Conservation (phyloP, 2,888 invertebrate genomes). For the Panorpa germanica region DNA sequence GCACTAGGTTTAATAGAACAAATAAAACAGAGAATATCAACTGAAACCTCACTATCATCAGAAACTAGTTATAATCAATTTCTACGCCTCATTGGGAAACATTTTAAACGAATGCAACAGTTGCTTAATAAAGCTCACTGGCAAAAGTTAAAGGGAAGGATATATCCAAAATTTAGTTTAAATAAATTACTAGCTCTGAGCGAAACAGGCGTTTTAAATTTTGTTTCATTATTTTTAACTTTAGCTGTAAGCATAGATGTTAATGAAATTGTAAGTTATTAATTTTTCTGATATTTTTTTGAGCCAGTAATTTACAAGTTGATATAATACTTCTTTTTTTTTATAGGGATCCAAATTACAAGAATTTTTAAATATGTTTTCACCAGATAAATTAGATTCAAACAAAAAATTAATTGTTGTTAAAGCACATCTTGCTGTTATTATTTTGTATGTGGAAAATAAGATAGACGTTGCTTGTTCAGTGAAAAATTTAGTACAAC, state of each 20-base stretch:
- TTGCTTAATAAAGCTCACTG: slow-evolving; percentile 15
- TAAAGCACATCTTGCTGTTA: slow-evolving; percentile 22
- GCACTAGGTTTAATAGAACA: slow-evolving; percentile 21
- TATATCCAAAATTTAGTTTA: slow-evolving; percentile 36
- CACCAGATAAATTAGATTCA: slow-evolving; percentile 20
- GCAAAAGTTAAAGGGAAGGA: slow-evolving; percentile 30
- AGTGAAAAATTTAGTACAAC: slow-evolving; percentile 19
- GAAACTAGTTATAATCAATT: slow-evolving; percentile 22
- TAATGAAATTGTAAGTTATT: slow-evolving; percentile 14
- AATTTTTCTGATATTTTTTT: slow-evolving; percentile 1
- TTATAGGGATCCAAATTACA: slow-evolving; percentile 20
- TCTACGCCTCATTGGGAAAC: slow-evolving; percentile 25
- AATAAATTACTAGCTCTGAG: slow-evolving; percentile 31
- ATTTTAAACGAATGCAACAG: slow-evolving; percentile 15
- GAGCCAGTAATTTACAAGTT: not conserved
- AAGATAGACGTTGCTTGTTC: slow-evolving; percentile 20
- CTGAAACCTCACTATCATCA: slow-evolving; percentile 13
- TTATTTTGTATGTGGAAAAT: slow-evolving; percentile 21
- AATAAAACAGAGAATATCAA: slow-evolving; percentile 21
- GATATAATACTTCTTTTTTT: slow-evolving; percentile 3
- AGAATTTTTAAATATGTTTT: slow-evolving; percentile 20
- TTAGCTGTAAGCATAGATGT: slow-evolving; percentile 19
- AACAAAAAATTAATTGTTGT: slow-evolving; percentile 19
- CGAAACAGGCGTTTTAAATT: slow-evolving; percentile 33
- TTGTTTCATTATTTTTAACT: slow-evolving; percentile 22